phyloP scores from a whole-genome alignment of 2,113 vertebrate species.

The Pseudonaja textilis region DNA sequence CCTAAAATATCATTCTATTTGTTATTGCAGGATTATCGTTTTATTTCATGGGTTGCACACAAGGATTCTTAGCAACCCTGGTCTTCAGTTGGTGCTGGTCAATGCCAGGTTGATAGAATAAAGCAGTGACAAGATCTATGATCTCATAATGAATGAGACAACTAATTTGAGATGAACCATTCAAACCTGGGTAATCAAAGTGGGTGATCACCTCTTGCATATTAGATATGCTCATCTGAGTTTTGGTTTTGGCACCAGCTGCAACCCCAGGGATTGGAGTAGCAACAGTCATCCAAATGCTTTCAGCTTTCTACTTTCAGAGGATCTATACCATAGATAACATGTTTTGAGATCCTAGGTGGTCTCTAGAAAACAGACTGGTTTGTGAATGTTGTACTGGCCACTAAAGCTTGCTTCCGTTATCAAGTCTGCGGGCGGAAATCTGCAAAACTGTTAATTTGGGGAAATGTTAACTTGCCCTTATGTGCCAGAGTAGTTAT shows the following conservation, averaged over 20 bases:
- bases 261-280: not conserved
- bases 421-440: not conserved
- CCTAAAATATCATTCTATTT: constrained; percentile 64
- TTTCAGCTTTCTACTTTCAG: too few species aligned
- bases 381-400: not conserved
- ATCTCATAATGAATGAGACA: not conserved
- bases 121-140: not conserved
- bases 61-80: not conserved
- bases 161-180: not conserved
- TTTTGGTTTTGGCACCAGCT: not conserved
- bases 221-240: not conserved
- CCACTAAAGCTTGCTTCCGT: not conserved
- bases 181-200: not conserved
- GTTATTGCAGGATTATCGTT: constrained; percentile 37
- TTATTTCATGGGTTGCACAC: constrained; percentile 31
- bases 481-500: too few species aligned
- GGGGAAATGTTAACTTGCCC: too few species aligned
- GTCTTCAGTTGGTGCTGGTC: not conserved
- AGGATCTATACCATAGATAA: not conserved
- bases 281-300: not conserved
- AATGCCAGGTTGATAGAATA: not conserved
- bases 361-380: not conserved
- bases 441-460: too few species aligned
- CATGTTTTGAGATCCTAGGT: not conserved
- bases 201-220: not conserved